phyloP scores from a whole-genome alignment of 2,888 invertebrate genomes.

The Rhogogaster chlorosoma region DNA sequence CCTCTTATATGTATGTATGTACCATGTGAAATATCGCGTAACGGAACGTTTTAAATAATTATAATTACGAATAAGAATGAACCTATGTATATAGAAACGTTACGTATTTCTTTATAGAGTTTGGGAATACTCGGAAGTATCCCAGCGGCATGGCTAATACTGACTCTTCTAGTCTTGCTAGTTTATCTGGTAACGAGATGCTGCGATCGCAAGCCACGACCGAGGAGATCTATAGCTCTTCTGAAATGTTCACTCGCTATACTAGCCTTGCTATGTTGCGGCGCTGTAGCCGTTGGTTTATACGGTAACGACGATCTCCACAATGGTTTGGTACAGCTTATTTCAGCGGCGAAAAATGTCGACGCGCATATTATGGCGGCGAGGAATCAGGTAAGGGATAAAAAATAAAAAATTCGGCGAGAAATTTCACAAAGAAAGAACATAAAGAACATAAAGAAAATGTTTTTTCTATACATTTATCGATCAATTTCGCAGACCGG shows the following conservation, averaged over 20 bases:
- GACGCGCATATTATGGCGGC: slow-evolving; percentile 89
- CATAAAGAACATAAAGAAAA: neutral
- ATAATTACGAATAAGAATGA: neutral
- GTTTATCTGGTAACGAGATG: slow-evolving; percentile 97
- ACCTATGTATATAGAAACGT: too few species aligned
- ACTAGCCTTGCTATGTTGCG: slow-evolving; percentile 92
- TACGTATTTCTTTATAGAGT: slow-evolving; percentile 82
- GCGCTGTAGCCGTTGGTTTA: slow-evolving; percentile 92
- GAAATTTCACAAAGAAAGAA: neutral
- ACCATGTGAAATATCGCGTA: neutral
- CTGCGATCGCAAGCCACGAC: slow-evolving; percentile 95
- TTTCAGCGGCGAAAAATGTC: slow-evolving; percentile 89
- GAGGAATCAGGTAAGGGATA: slow-evolving; percentile 88
- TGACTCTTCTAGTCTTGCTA: slow-evolving; percentile 92
- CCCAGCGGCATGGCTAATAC: slow-evolving; percentile 95
- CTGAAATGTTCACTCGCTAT: slow-evolving; percentile 89
- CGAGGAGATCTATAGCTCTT: slow-evolving; percentile 92
- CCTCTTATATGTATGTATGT: neutral
- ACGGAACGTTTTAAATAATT: neutral
- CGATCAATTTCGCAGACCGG: slow-evolving; percentile 81
- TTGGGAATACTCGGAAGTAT: slow-evolving; percentile 95
- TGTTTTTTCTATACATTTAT: neutral
- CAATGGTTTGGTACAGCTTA: slow-evolving; percentile 91
- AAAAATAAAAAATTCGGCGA: neutral
- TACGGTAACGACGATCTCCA: slow-evolving; percentile 98